Percentiles rank a stretch among this genome's conserved stretches.
phyloP scores from a whole-genome alignment of 2,113 vertebrate species.

The Clarias gariepinus region DNA sequence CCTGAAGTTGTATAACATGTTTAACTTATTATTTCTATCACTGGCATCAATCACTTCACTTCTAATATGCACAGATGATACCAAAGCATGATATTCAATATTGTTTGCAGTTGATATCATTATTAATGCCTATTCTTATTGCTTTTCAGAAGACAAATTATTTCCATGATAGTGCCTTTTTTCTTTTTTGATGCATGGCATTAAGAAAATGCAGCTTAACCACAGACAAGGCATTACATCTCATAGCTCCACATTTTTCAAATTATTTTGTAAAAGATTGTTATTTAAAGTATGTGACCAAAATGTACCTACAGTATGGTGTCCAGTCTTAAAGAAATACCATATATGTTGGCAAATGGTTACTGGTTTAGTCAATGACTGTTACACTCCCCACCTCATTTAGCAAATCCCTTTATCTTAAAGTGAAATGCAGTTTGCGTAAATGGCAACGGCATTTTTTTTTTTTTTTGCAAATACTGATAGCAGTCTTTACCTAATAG shows the following conservation, averaged over 20 bases:
- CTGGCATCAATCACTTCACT: slow-evolving; percentile 4
- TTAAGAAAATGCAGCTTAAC: slow-evolving; percentile 37
- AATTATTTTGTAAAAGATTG: slow-evolving; percentile 6
- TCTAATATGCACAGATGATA: slow-evolving; percentile 41
- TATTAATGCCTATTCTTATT: not conserved
- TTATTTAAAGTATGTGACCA: slow-evolving; percentile 5
- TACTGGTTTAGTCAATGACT: slow-evolving; percentile 25
- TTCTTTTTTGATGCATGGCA: slow-evolving; percentile 49
- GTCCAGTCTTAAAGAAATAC: slow-evolving; percentile 6
- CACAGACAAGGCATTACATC: slow-evolving; percentile 9
- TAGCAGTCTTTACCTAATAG: slow-evolving; percentile 8
- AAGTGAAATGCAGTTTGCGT: slow-evolving; percentile 37
- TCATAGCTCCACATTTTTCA: not conserved
- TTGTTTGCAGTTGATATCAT: slow-evolving; percentile 30
- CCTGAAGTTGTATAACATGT: slow-evolving; percentile 27
- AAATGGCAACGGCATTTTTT: not conserved
- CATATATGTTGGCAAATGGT: slow-evolving; percentile 3
- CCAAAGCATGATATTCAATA: slow-evolving; percentile 56
- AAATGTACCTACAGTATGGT: slow-evolving; percentile 10
- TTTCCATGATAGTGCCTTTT: slow-evolving; percentile 38
- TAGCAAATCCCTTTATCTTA: slow-evolving; percentile 43
- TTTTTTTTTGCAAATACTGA: not conserved
- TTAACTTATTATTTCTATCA: slow-evolving; percentile 26
- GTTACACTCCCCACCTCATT: slow-evolving; percentile 27
- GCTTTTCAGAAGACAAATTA: slow-evolving; percentile 22